Conservation (phyloP, 2,797 vertebrate species). For the Morus bassanus region DNA sequence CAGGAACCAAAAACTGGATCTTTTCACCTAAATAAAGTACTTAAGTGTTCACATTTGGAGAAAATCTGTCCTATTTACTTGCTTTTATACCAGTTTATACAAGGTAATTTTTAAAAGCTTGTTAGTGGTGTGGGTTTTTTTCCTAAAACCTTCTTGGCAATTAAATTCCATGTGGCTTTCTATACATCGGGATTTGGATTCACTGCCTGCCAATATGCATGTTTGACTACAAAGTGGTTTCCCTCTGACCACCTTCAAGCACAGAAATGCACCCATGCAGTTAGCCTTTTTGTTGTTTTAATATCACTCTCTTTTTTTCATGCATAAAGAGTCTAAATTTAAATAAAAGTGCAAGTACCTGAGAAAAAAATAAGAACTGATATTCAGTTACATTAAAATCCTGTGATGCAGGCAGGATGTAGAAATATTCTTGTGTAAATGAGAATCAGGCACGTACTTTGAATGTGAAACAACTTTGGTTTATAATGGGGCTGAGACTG, state of each 20-base stretch:
- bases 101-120: not conserved
- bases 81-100: not conserved
- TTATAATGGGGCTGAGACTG: not conserved
- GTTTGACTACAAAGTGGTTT: not conserved
- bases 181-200: not conserved
- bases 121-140: accelerated
- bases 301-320: not conserved
- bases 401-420: not conserved
- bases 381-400: not conserved
- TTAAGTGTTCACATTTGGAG: not conserved
- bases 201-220: not conserved
- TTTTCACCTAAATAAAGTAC: not conserved
- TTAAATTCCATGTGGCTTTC: not conserved
- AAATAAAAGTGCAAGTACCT: not conserved
- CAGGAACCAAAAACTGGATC: not conserved
- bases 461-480: not conserved
- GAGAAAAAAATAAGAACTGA: not conserved
- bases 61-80: not conserved
- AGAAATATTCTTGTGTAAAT: not conserved
- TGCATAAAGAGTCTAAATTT: not conserved
- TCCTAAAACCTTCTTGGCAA: not conserved
- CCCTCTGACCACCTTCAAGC: not conserved
- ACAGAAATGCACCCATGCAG: not conserved
- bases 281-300: not conserved
- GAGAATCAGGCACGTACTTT: not conserved